Conservation (phyloP, 2,797 vertebrate genomes). For the Clamator glandarius region DNA sequence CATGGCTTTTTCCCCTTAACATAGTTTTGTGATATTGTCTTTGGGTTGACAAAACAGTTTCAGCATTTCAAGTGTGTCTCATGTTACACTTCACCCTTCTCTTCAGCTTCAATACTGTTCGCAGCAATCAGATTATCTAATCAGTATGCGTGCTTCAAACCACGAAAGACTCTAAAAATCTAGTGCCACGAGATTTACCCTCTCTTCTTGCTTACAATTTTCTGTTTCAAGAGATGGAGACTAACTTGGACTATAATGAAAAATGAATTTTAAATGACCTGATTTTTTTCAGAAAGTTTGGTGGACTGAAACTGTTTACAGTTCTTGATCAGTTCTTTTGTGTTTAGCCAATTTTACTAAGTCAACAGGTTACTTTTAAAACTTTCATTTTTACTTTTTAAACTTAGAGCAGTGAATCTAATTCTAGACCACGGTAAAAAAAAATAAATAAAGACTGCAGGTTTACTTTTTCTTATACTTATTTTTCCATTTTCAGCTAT, state of each 20-base stretch:
- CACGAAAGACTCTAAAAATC: background rate
- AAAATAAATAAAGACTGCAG: no score
- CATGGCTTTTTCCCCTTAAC: background rate
- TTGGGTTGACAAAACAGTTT: slow-evolving; percentile 10
- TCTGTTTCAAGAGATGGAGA: background rate
- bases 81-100: background rate
- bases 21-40: background rate
- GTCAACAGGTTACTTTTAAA: background rate
- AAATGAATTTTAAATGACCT: background rate
- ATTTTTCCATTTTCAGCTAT: background rate
- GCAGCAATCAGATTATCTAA: background rate
- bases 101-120: background rate
- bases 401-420: background rate
- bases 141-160: background rate
- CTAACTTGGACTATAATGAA: background rate
- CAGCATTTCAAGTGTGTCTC: background rate
- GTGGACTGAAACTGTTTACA: background rate
- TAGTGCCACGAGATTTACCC: rapidly evolving
- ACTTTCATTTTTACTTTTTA: background rate
- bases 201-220: background rate
- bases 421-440: no score
- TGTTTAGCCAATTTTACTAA: background rate
- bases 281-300: background rate
- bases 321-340: background rate
- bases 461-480: background rate